Evolutionary conservation across 2,888 invertebrate genomes (phyloP).

Genomic region (Halictus quadricinctus): DNA sequence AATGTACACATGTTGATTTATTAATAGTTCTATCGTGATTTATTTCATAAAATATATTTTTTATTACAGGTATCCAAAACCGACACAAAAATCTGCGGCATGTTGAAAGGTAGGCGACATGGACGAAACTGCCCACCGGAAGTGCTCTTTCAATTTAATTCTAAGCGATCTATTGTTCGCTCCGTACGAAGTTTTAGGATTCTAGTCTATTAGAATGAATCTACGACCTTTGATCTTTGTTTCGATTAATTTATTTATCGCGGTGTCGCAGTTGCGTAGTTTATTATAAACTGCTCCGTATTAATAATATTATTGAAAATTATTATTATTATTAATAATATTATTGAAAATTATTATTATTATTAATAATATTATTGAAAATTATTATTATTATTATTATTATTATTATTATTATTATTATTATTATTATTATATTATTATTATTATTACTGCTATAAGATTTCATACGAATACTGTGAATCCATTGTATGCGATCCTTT

Average conservation of each 20-base stretch:
- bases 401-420: slow-evolving; percentile 56
- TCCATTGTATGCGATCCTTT: slow-evolving; percentile 61
- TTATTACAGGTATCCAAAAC: slow-evolving; percentile 77
- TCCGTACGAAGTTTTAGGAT: slow-evolving; percentile 73
- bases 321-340: slow-evolving; percentile 55
- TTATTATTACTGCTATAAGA: slow-evolving; percentile 65
- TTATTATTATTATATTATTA: slow-evolving; percentile 52
- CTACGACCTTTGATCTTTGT: slow-evolving; percentile 72
- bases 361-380: slow-evolving; percentile 48
- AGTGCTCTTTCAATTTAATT: slow-evolving; percentile 74
- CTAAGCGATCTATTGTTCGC: slow-evolving; percentile 47
- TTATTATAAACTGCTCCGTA: slow-evolving; percentile 52
- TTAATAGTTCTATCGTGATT: neutral
- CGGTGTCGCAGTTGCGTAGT: slow-evolving; percentile 62
- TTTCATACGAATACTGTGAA: slow-evolving; percentile 67
- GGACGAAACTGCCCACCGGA: slow-evolving; percentile 73
- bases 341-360: slow-evolving; percentile 48
- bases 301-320: slow-evolving; percentile 58
- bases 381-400: slow-evolving; percentile 35
- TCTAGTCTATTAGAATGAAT: slow-evolving; percentile 78
- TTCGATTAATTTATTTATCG: slow-evolving; percentile 68
- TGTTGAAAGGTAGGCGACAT: slow-evolving; percentile 68
- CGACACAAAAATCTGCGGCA: slow-evolving; percentile 75
- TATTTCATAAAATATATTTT: neutral
- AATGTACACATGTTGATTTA: neutral